Evolutionary conservation across 2,888 invertebrate species (phyloP).

Genomic region (Perdita meconis): DNA sequence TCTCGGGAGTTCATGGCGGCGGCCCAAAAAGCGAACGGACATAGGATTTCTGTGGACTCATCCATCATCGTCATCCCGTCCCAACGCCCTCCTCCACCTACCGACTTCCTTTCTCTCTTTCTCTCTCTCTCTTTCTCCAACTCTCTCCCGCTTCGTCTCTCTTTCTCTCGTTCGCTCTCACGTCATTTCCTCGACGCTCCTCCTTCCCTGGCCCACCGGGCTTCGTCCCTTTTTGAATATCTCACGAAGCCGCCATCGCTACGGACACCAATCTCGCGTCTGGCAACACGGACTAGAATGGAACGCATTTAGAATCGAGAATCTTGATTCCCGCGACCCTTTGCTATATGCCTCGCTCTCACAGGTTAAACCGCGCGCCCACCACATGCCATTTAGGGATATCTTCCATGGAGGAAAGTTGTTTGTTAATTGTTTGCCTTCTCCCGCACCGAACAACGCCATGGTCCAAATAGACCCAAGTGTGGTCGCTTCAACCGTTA

Average conservation of each 20-base stretch:
- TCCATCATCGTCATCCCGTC: conserved; percentile 83
- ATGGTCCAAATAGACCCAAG: too few relatives aligned
- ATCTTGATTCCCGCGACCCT: conserved; percentile 50
- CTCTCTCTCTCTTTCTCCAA: neutral
- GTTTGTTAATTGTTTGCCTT: neutral
- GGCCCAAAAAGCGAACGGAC: conserved; percentile 81
- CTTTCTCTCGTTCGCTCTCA: conserved; percentile 63
- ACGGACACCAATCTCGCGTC: conserved; percentile 68
- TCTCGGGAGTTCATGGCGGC: conserved; percentile 76
- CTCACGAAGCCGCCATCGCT: conserved; percentile 79
- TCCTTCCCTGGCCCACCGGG: conserved; percentile 70
- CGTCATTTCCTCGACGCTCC: conserved; percentile 77
- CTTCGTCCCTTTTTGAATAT: conserved; percentile 76
- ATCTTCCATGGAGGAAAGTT: neutral
- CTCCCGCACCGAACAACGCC: too few relatives aligned
- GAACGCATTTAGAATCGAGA: conserved; percentile 64
- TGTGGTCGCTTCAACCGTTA: too few relatives aligned
- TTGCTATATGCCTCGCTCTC: conserved; percentile 8
- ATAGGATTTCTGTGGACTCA: conserved; percentile 81
- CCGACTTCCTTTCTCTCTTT: conserved; percentile 59
- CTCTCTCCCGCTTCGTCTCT: conserved; percentile 30
- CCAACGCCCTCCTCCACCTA: conserved; percentile 76
- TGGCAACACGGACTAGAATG: conserved; percentile 55
- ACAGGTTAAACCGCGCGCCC: conserved; percentile 41
- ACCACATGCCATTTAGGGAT: conserved; percentile 50